phyloP scores from a whole-genome alignment of 2,113 vertebrate species.

The Genyomyrus donnyi region DNA sequence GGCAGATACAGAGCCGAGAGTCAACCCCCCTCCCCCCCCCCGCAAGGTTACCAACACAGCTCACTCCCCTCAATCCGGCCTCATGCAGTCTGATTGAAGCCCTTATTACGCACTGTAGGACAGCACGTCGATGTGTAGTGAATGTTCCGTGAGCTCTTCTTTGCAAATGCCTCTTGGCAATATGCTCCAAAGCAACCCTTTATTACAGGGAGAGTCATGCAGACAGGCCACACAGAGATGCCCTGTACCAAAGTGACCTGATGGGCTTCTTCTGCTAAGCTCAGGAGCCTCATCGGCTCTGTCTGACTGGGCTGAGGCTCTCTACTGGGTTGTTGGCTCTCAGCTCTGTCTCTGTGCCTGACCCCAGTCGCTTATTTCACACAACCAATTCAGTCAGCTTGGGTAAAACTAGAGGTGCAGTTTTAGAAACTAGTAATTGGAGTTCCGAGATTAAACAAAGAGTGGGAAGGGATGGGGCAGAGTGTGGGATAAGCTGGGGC shows the following conservation, averaged over 20 bases:
- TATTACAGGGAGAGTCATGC: background rate
- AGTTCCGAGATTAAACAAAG: background rate
- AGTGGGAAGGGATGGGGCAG: background rate
- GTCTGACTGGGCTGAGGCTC: background rate
- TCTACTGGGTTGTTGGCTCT: background rate
- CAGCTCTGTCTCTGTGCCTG: background rate
- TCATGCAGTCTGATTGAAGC: constrained; percentile 17
- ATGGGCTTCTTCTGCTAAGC: background rate
- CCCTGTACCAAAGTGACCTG: background rate
- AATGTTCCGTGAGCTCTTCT: background rate
- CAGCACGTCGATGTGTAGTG: background rate
- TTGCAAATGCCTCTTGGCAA: background rate
- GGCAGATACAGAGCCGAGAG: background rate
- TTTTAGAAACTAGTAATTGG: constrained; percentile 7
- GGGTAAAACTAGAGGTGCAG: background rate
- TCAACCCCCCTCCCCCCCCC: constrained; percentile 9
- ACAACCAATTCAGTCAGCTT: background rate
- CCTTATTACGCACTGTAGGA: constrained; percentile 17
- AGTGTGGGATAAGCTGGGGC: background rate
- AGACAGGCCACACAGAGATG: background rate
- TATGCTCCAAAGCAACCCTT: background rate
- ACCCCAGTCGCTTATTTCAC: background rate
- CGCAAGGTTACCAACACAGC: constrained; percentile 16
- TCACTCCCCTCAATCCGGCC: background rate
- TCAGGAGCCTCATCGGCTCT: background rate